Conservation (phyloP, 2,888 invertebrate species). For the Nemurella pictetii region DNA sequence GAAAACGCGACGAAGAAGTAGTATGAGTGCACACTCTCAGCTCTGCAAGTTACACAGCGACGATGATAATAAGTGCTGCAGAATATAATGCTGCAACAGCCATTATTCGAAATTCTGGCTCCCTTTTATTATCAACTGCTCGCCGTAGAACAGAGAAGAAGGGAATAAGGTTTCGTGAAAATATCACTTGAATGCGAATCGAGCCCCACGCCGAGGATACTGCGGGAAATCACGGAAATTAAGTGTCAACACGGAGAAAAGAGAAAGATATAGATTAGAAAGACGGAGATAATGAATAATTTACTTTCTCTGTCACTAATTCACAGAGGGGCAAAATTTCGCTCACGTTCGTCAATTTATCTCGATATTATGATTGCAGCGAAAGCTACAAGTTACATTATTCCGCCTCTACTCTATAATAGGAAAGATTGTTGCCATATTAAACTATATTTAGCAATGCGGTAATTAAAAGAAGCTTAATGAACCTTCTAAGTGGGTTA, state of each 20-base stretch:
- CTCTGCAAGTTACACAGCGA: not conserved
- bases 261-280: slow-evolving; percentile 39
- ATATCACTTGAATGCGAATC: slow-evolving; percentile 21
- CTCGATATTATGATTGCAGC: not conserved
- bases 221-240: slow-evolving; percentile 41
- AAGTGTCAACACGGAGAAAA: slow-evolving; percentile 42
- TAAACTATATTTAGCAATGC: slow-evolving; percentile 35
- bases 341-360: not conserved
- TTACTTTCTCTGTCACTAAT: slow-evolving; percentile 27
- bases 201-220: slow-evolving; percentile 31
- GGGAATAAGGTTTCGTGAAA: slow-evolving; percentile 19
- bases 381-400: not conserved
- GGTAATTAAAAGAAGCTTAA: slow-evolving; percentile 37
- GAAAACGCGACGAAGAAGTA: not conserved
- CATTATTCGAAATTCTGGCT: slow-evolving; percentile 11
- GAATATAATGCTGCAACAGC: slow-evolving; percentile 1
- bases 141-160: not conserved
- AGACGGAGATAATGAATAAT: slow-evolving; percentile 35
- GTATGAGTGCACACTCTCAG: not conserved
- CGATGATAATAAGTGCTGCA: not conserved
- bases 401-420: not conserved
- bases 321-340: not conserved
- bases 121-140: not conserved
- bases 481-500: slow-evolving; percentile 33
- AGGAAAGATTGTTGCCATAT: slow-evolving; percentile 30